Base-by-base conservation (phyloP, 2,888 invertebrate genomes). In the Leucoptera coffeella region DNA sequence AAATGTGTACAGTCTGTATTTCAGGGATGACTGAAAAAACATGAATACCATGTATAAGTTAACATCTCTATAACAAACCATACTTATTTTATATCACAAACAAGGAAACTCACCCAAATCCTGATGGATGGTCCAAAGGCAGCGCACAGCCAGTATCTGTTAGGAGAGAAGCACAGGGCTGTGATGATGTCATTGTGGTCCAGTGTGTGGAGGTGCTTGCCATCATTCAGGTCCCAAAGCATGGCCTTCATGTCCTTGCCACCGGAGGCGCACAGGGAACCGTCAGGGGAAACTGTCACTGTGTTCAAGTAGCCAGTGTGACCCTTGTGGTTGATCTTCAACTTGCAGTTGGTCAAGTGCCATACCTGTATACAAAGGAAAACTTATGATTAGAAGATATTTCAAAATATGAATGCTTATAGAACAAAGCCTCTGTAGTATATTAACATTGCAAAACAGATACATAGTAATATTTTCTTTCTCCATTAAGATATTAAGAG, bases 171-270 rank as follows among this genome's bases (percentile, higher is more conserved):
- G 80, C 94, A 93, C 44, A 99, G 74, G 4, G 97, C 90, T 44
- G 95, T 96, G 71, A 99, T 97, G 59, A 91, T 90, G 55, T 96
- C 96, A 64, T 94, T 95, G 64, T 97, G 97, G 55, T 96, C 95
- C 47, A 99, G 74, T 9, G 97, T 97, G 76, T 99, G 97, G 52
- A 99, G 77, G 64, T 97, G 96, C 71, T 99, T 97, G 73, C 95
- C 96, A 55, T 99, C 99, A 62, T 97, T 97, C 55, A 99, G 74
- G 65, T 99, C 99, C 99, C 97, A 99, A 38, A 99, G 75, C 89
- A 99, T 93, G 7, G 97, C 97, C 73, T 95, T 94, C 74, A 94
- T 93, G 74, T 99, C 97, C 85, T 96, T 96, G 51, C 96, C 99
- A 58, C 97, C 97, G 34, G 95, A 96, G n/a, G 97, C 97, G 54